phyloP scores from a whole-genome alignment of 1,140 invertebrate species.

The Agraylea sexmaculata region DNA sequence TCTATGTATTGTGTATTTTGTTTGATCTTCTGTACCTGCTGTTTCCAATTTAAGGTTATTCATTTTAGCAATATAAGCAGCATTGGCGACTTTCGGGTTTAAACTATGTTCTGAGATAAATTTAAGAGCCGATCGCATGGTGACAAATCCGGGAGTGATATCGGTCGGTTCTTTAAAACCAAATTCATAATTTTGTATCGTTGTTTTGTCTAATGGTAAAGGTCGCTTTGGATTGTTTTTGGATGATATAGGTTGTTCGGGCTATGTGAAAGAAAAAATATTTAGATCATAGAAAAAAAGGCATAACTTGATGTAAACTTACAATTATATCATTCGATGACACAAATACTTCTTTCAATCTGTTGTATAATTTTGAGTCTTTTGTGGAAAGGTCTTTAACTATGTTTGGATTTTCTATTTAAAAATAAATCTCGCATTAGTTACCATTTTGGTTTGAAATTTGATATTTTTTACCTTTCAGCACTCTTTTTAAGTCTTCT shows the following conservation, averaged over 20 bases:
- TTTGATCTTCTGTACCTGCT: too few species aligned
- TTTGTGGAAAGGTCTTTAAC: constrained; percentile 34
- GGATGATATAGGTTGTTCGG: constrained; percentile 15
- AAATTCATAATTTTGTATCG: constrained; percentile 18
- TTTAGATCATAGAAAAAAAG: constrained; percentile 7
- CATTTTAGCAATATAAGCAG: constrained; percentile 35
- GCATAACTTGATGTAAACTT: constrained; percentile 20
- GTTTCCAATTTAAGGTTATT: constrained; percentile 38
- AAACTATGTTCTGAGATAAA: constrained; percentile 38
- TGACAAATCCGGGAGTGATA: constrained; percentile 10
- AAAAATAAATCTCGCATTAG: constrained; percentile 12
- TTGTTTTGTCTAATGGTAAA: constrained; percentile 34
- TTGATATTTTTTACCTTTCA: constrained; percentile 31
- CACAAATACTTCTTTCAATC: constrained; percentile 42
- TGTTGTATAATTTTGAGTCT: constrained; percentile 31
- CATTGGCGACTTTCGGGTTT: constrained; percentile 32
- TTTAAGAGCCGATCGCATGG: constrained; percentile 19
- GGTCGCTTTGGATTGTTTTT: constrained; percentile 23
- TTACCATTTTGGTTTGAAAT: constrained; percentile 10
- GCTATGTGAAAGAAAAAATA: constrained; percentile 4
- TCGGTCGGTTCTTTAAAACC: constrained; percentile 11
- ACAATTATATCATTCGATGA: constrained; percentile 32
- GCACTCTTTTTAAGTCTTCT: constrained; percentile 34
- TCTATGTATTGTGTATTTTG: too few species aligned
- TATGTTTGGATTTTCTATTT: constrained; percentile 37